Evolutionary conservation across 2,797 vertebrate species (phyloP), one percentile per base, ranked within the genome.

Genomic region (Brachyrhaphis roseni): DNA sequence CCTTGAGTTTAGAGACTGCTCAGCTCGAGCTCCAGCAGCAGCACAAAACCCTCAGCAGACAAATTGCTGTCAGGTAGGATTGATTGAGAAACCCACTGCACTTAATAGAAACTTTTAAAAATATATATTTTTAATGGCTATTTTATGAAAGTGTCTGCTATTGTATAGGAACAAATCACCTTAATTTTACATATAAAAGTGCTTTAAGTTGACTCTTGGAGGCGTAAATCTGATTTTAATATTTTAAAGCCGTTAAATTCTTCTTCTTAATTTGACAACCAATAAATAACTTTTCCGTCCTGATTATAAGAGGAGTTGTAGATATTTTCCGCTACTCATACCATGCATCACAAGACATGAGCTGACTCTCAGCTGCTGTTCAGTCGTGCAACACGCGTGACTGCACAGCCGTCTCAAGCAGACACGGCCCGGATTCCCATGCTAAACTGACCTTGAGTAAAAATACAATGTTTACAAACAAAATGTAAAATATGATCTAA

Each of bases 1-100:
- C 95, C 28, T 81, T 93, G 78, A 97, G 96, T 80, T 82, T 97
- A 83, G 96, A 97, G 74, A 95, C 96, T 0, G 88, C 90, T 15
- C 92, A 95, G 81, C 92, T 92, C 0, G 86, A 91, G 31, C 55
- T 89, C 31, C 59, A 94, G 72, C 91, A 81, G 16, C 86, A 86
- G 73, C 89, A 88, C 76, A 95, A 91, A 85, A 82, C 85, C 76
- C 88, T 97, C 74, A 55, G 77, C 88, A 95, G 96, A 91, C 97
- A 94, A 86, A 93, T 79, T 62, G 86, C 92, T 26, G 43, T 93
- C 90, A 95, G 95, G 96, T 96, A 79, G 4, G 80, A 34, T 8
- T 6, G 1, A 57, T 13, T 6, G 18, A 74, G 0, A 75, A 41
- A 36, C 3, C 1, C 4, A 8, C 15, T 1, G 23, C 51, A 70